Evolutionary conservation across 1,140 invertebrate genomes (phyloP).

Genomic region (Calliopsis andreniformis): DNA sequence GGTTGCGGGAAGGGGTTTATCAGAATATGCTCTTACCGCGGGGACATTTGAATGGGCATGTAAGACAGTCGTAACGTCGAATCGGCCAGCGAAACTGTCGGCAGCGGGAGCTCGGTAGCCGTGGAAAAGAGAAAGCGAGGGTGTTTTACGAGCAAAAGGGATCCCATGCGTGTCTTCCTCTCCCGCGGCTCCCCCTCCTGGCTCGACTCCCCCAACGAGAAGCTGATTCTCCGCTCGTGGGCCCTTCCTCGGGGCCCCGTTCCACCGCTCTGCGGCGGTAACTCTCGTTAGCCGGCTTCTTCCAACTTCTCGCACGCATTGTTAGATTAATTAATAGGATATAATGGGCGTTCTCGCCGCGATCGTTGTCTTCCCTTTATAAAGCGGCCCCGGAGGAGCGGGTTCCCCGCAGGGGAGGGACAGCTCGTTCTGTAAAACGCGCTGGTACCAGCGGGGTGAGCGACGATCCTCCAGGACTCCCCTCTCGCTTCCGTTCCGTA

Average conservation of each 20-base stretch:
- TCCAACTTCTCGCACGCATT: slow-evolving; percentile 61
- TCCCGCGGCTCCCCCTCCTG: neutral
- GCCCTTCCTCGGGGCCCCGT: neutral
- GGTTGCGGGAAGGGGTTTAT: slow-evolving; percentile 50
- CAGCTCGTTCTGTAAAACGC: slow-evolving; percentile 3
- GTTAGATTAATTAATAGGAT: slow-evolving; percentile 68
- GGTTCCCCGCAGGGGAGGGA: neutral
- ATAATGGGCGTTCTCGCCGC: slow-evolving; percentile 57
- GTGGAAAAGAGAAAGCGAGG: slow-evolving; percentile 39
- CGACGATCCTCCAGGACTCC: slow-evolving; percentile 1
- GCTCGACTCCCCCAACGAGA: no score
- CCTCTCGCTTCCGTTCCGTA: slow-evolving; percentile 4
- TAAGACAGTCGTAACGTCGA: slow-evolving; percentile 51
- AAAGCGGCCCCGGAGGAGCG: neutral
- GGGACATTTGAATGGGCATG: slow-evolving; percentile 69
- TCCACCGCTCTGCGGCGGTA: slow-evolving; percentile 20
- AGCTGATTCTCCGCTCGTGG: neutral
- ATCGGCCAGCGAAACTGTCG: slow-evolving; percentile 28
- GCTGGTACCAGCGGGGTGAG: neutral
- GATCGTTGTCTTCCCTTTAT: slow-evolving; percentile 49
- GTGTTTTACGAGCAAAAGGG: slow-evolving; percentile 65
- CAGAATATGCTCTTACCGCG: slow-evolving; percentile 62
- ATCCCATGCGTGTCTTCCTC: slow-evolving; percentile 30
- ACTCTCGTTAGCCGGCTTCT: slow-evolving; percentile 61
- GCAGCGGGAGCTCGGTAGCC: neutral